Evolutionary conservation across 92 coral and sea anemone genomes (phyloP).

Genomic region (Zoanthus sansibaricus): DNA sequence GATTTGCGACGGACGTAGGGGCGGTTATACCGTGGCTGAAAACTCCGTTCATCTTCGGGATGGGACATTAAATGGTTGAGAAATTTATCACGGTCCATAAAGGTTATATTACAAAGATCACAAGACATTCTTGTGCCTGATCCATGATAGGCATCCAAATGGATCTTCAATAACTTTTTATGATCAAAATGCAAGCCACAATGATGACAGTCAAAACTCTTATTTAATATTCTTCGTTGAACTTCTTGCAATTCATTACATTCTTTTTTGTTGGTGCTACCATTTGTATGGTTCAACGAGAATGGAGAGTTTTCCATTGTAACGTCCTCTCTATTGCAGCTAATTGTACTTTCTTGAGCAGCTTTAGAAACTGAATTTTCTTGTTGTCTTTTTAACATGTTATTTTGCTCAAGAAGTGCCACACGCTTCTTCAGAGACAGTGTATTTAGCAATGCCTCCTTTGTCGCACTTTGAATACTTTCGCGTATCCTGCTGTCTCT

Average conservation of each 20-base stretch:
- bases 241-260: slow-evolving; percentile 60
- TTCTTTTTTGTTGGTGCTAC: slow-evolving; percentile 19
- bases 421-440: slow-evolving; percentile 82
- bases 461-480: slow-evolving; percentile 82
- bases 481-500: slow-evolving; percentile 57
- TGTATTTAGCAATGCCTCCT: slow-evolving; percentile 87
- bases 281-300: not conserved
- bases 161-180: slow-evolving; percentile 87
- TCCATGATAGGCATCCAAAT: slow-evolving; percentile 90
- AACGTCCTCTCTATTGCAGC: not conserved
- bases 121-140: slow-evolving; percentile 74
- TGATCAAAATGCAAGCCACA: slow-evolving; percentile 88
- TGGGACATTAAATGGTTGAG: slow-evolving; percentile 89
- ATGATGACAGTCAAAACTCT: slow-evolving; percentile 76
- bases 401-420: slow-evolving; percentile 86
- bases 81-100: slow-evolving; percentile 74
- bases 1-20: slow-evolving; percentile 49
- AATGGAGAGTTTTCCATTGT: not conserved
- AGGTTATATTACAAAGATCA: slow-evolving; percentile 75
- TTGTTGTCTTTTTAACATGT: slow-evolving; percentile 48
- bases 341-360: not conserved
- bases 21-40: slow-evolving; percentile 49
- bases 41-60: slow-evolving; percentile 58
- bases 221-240: slow-evolving; percentile 62
- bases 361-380: slow-evolving; percentile 5